Conservation (phyloP, 2,113 vertebrate genomes). For the Aptenodytes forsteri region DNA sequence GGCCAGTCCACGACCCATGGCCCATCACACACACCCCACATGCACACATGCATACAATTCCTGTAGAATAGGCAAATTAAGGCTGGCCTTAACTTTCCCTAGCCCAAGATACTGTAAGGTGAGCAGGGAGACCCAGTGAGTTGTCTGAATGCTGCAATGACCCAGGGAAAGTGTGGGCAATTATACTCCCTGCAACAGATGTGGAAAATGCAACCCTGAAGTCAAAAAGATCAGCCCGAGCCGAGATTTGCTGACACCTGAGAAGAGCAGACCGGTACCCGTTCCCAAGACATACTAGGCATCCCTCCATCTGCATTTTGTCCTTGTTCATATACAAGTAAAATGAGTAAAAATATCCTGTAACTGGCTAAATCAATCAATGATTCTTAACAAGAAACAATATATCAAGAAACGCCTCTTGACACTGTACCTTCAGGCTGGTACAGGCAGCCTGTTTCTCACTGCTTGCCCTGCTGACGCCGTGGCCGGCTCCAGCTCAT, state of each 20-base stretch:
- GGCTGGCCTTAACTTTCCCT: not conserved
- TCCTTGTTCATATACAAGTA: not conserved
- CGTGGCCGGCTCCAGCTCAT: not conserved
- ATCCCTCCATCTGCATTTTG: not conserved
- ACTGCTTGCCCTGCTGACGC: not conserved
- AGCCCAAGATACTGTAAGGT: not conserved
- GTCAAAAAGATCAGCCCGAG: not conserved
- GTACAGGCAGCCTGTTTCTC: not conserved
- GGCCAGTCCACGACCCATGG: not conserved
- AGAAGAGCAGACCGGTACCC: not conserved
- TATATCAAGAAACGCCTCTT: not conserved
- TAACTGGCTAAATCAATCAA: not conserved
- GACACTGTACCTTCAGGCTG: not conserved
- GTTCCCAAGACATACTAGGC: fast-evolving
- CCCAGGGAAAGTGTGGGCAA: not conserved
- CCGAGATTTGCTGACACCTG: not conserved
- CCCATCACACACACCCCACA: not conserved
- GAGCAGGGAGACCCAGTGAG: not conserved
- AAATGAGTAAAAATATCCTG: not conserved
- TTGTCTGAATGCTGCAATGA: not conserved
- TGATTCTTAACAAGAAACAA: not conserved
- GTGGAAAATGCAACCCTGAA: not conserved
- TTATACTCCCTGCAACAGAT: not conserved
- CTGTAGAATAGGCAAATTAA: not conserved
- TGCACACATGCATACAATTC: not conserved